Evolutionary conservation across 2,113 vertebrate genomes (phyloP).

Genomic region (Rhea americana): DNA sequence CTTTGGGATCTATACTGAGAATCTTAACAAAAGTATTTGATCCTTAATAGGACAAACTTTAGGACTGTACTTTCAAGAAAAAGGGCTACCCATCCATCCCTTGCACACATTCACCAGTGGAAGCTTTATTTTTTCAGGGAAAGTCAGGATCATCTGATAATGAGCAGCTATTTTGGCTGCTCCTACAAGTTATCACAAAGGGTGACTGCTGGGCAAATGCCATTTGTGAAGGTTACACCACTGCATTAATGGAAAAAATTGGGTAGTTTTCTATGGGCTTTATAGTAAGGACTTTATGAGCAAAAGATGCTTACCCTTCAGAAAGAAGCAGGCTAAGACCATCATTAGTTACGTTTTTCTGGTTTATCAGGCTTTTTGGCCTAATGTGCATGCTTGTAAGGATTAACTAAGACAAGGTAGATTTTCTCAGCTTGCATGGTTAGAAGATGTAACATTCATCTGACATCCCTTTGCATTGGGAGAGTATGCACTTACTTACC

Average conservation of each 20-base stretch:
- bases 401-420: not conserved
- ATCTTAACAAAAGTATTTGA: not conserved
- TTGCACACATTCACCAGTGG: not conserved
- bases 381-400: not conserved
- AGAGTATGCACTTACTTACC: not conserved
- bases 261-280: slow-evolving; percentile 25
- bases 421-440: not conserved
- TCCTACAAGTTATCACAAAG: slow-evolving; percentile 48
- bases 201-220: slow-evolving; percentile 1
- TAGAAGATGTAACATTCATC: not conserved
- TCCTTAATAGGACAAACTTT: not conserved
- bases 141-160: not conserved
- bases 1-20: not conserved
- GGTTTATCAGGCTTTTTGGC: slow-evolving; percentile 18
- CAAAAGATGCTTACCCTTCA: slow-evolving; percentile 38
- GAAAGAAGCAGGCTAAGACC: not conserved
- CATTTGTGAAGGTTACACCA: not conserved
- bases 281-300: slow-evolving; percentile 16
- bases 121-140: not conserved
- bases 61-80: not conserved
- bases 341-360: slow-evolving; percentile 31
- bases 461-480: not conserved
- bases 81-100: not conserved
- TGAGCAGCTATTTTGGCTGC: slow-evolving; percentile 43
- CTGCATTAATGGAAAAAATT: not conserved